Percentiles rank a stretch among this genome's conserved stretches.
Conservation (phyloP, 2,797 vertebrate genomes). For the Hirundo rustica region DNA sequence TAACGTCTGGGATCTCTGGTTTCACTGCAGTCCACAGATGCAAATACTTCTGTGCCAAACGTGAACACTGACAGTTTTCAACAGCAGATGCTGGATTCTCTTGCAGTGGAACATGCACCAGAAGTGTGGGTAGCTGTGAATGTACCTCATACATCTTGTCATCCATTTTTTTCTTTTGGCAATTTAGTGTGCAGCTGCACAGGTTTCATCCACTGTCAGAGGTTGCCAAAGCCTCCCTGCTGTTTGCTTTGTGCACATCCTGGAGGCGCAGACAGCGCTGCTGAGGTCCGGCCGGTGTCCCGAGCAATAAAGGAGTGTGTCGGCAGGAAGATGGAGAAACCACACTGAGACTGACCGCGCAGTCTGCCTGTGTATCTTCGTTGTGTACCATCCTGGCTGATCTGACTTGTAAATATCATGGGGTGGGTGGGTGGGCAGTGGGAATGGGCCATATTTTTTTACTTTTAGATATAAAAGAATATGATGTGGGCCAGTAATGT, state of each 20-base stretch:
- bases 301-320: conserved; percentile 58
- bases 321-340: conserved; percentile 14
- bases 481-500: conserved; percentile 75
- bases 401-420: conserved; percentile 60
- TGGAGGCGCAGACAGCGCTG: background rate
- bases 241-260: conserved; percentile 5
- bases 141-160: background rate
- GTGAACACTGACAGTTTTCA: conserved; percentile 23
- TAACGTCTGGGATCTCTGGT: conserved; percentile 60
- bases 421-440: conserved; percentile 30
- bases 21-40: conserved; percentile 61
- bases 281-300: background rate
- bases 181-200: background rate
- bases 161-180: background rate
- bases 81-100: conserved; percentile 1
- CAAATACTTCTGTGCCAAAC: conserved; percentile 75
- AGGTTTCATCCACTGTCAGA: background rate
- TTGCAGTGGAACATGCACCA: background rate
- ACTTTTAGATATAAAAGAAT: conserved; percentile 71
- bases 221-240: background rate
- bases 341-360: conserved; percentile 25
- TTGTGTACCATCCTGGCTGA: conserved; percentile 47
- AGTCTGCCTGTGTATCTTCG: conserved; percentile 32
- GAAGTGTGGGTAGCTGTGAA: conserved; percentile 6
- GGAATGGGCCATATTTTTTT: conserved; percentile 74